phyloP scores from a whole-genome alignment of 2,113 vertebrate genomes.

The Mellivora capensis region DNA sequence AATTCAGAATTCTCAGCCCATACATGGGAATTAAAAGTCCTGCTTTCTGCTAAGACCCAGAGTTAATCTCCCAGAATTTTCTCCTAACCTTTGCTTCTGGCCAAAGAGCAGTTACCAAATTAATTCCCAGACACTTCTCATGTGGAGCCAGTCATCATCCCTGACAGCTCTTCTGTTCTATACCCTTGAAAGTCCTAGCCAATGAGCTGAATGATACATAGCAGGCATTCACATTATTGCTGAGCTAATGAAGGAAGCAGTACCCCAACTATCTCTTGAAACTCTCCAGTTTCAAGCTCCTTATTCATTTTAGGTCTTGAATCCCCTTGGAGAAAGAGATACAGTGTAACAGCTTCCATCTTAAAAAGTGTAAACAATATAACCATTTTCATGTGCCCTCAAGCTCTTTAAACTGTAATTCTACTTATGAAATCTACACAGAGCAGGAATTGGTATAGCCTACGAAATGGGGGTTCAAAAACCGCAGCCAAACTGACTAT shows the following conservation, averaged over 20 bases:
- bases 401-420: constrained; percentile 13
- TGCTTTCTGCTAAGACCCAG: constrained; percentile 1
- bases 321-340: not conserved
- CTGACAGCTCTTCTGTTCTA: not conserved
- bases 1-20: constrained; percentile 3
- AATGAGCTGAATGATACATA: not conserved
- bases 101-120: constrained; percentile 16
- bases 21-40: not conserved
- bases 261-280: not conserved
- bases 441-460: not conserved
- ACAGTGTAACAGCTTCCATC: not conserved
- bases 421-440: constrained; percentile 24
- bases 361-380: not conserved
- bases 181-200: not conserved
- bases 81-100: constrained; percentile 7
- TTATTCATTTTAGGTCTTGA: not conserved
- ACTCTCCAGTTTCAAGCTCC: not conserved
- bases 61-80: not conserved
- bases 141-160: not conserved
- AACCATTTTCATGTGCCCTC: not conserved
- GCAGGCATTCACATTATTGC: not conserved
- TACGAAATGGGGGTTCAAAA: not conserved
- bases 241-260: not conserved
- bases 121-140: constrained; percentile 4
- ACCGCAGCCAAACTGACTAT: not conserved